A percentile compares a stretch with the other conserved stretches of the same genome.
Conservation (phyloP, 1,140 invertebrate species). For the Dinothrombium tinctorium region DNA sequence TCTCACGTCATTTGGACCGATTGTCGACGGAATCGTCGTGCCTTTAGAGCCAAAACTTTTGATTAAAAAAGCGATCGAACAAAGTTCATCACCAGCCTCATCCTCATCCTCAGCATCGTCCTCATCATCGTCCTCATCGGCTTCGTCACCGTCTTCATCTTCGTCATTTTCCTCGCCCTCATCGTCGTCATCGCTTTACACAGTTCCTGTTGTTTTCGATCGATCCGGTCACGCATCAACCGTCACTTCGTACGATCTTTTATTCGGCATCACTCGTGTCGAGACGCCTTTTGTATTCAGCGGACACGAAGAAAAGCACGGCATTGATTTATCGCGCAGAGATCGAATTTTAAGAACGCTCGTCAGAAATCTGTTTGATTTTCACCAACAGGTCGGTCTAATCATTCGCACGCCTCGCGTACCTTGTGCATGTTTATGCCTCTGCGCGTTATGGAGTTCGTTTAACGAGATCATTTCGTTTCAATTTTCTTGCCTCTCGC, state of each 20-base stretch:
- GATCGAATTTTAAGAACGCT: conserved; percentile 80
- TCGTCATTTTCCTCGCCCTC: neutral
- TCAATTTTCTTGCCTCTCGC: neutral
- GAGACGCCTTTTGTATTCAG: conserved; percentile 70
- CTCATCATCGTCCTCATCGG: conserved; percentile 12
- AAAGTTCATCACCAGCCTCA: neutral
- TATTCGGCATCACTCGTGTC: conserved; percentile 78
- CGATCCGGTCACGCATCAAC: neutral
- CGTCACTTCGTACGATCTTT: conserved; percentile 42
- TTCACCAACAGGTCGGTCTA: conserved; percentile 15
- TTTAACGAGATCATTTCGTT: no score
- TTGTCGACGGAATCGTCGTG: conserved; percentile 72
- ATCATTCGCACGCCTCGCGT: neutral
- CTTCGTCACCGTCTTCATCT: no score
- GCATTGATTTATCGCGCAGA: conserved; percentile 52
- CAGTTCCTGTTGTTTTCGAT: neutral
- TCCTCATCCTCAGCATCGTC: conserved; percentile 3
- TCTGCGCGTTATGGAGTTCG: no score
- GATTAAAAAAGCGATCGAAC: neutral
- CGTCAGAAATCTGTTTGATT: conserved; percentile 34
- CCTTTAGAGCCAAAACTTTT: conserved; percentile 37
- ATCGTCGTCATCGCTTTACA: neutral
- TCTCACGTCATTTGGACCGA: conserved; percentile 62
- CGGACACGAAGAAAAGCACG: conserved; percentile 67
- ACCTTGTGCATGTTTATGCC: no score